Conservation (phyloP, 1,140 invertebrate species). For the Melanaphis sacchari region DNA sequence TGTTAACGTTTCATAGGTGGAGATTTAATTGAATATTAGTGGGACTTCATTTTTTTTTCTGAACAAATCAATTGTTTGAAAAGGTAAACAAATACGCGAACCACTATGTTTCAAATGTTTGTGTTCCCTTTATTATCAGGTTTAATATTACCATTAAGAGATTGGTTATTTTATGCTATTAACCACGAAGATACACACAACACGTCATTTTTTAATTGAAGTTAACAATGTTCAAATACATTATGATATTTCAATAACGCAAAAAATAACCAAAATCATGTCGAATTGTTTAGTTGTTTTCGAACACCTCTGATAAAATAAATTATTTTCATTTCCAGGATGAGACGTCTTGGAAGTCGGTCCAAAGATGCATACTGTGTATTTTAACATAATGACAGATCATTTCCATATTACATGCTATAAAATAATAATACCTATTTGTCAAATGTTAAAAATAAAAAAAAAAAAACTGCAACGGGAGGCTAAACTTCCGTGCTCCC, state of each 20-base stretch:
- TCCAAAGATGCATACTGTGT: neutral
- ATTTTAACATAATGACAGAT: neutral
- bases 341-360: neutral
- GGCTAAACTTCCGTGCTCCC: neutral
- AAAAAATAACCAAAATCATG: neutral
- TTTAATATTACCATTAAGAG: neutral
- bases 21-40: neutral
- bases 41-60: neutral
- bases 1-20: neutral
- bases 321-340: neutral
- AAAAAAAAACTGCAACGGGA: neutral
- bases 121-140: neutral
- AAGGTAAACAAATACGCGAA: neutral
- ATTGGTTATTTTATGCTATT: neutral
- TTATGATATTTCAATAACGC: neutral
- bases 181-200: neutral
- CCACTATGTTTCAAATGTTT: neutral
- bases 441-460: neutral
- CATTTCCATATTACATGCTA: neutral
- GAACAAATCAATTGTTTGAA: neutral
- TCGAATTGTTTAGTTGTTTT: neutral
- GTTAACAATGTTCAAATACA: neutral
- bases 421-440: neutral
- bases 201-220: neutral
- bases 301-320: neutral